Evolutionary conservation across 2,113 vertebrate genomes (phyloP).

Genomic region (Saccopteryx leptura): DNA sequence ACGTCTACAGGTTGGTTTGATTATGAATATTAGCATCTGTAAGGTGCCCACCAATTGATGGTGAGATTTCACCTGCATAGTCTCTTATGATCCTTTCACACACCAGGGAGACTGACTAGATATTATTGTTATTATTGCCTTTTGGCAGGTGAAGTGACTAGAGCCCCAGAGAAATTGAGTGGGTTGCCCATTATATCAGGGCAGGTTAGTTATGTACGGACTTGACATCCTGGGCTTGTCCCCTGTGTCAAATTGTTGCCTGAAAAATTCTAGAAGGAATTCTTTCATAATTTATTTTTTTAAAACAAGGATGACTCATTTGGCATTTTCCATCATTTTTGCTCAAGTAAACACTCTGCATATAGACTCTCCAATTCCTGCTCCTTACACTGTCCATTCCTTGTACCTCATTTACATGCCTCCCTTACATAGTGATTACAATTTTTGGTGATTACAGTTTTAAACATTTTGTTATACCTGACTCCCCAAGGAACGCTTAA

Average conservation of each 20-base stretch:
- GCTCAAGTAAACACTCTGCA: accelerated
- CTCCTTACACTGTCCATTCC: no score
- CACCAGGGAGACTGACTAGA: background rate
- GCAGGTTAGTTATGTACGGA: background rate
- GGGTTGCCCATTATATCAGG: background rate
- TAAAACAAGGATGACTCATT: background rate
- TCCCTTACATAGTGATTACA: background rate
- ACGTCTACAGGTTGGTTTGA: background rate
- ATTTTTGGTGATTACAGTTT: background rate
- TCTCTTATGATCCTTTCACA: background rate
- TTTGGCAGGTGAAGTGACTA: background rate
- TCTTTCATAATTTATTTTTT: background rate
- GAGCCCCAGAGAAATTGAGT: background rate
- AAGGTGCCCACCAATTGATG: background rate
- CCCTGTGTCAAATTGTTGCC: background rate
- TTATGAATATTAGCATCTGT: background rate
- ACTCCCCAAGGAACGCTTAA: background rate
- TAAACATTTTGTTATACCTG: background rate
- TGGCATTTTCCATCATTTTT: background rate
- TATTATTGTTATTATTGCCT: background rate
- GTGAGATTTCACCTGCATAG: background rate
- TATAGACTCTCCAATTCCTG: background rate
- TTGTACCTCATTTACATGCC: background rate
- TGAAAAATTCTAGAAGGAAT: background rate
- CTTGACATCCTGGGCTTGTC: background rate